Evolutionary conservation across 2,113 vertebrate genomes (phyloP), one percentile per base, ranked within the genome.

Genomic region (Carassius gibelio): DNA sequence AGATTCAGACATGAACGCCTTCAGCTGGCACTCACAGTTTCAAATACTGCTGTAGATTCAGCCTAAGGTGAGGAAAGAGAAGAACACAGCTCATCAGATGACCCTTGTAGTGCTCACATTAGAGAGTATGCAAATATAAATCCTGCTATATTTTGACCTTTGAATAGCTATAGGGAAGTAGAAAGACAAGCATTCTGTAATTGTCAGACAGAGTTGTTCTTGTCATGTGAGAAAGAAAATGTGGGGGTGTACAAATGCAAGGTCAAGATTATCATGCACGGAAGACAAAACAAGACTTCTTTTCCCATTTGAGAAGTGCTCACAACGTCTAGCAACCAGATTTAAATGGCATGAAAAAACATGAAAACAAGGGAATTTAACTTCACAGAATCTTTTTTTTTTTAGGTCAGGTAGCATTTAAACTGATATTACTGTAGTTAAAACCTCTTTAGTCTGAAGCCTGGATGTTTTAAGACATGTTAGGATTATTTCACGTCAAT

Each of bases 1-100:
- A 36, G 48, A n/a, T 42, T 21, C 38, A 38, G 42, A 10, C 42
- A 45, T 62, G 34, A 61, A 62, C 19, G 38, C 26, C 64, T 30
- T 55, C 5, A 30, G 17, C 48, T 69, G 23, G 38, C 61, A 50
- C 23, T 9, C 21, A 4, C 13, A 62, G 10, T 19, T n/a, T 80
- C 26, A 77, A 34, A n/a, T n/a, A 61, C 21, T 42, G 50, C 26
- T 57, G 48, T 36, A 55, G 15, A 30, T 36, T 21, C 50, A 42
- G 42, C 76, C 76, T 79, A 42, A 61, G 3, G n/a, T 10, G 59
- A 81, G 42, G 23, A 66, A 81, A 81, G 36, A 80, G 13, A 80
- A 62, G 21, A 75, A 30, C 45, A 23, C 34, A 38, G 68, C 68
- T 72, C 9, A 72, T 42, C 4, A 71, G 4, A 42, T 72, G 36